Percentiles rank a stretch among this genome's conserved stretches.
Evolutionary conservation across 1,140 invertebrate genomes (phyloP).

Genomic region (Aporrectodea caliginosa): DNA sequence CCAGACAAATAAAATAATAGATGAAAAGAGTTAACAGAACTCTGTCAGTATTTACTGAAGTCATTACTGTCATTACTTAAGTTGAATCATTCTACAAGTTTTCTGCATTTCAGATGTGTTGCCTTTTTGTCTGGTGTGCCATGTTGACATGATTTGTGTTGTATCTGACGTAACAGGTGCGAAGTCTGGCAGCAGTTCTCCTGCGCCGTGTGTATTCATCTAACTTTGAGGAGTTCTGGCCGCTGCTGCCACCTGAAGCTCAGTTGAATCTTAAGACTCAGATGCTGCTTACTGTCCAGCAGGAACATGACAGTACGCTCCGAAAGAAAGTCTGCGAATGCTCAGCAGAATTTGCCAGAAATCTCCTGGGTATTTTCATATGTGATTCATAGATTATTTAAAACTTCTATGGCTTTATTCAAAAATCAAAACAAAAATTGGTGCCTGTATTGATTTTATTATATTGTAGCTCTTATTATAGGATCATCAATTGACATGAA

Average conservation of each 20-base stretch:
- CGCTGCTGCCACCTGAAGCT: conserved; percentile 72
- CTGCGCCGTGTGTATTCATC: conserved; percentile 81
- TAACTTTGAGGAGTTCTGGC: conserved; percentile 85
- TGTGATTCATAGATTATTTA: no score
- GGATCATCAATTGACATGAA: no score
- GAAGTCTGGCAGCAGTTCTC: conserved; percentile 83
- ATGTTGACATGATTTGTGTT: neutral
- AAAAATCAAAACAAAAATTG: no score
- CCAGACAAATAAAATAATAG: no score
- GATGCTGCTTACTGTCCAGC: conserved; percentile 72
- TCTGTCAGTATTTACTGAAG: neutral
- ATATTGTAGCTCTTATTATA: no score
- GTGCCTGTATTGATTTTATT: no score
- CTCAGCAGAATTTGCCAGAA: conserved; percentile 86
- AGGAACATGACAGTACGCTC: conserved; percentile 68
- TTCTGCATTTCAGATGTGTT: neutral
- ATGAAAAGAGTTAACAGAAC: no score
- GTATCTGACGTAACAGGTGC: conserved; percentile 51
- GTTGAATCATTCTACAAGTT: neutral
- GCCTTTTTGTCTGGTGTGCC: neutral
- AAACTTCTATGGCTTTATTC: no score
- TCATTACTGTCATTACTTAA: neutral
- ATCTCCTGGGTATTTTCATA: conserved; percentile 77
- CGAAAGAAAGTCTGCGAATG: conserved; percentile 91
- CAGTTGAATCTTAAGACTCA: conserved; percentile 80